Percentiles rank a stretch among this genome's conserved stretches.
These are phyloP conservation scores for Monochamus alternatus DNA, from an alignment of 2,888 invertebrate species.

Conservation along the genomic window DNA sequence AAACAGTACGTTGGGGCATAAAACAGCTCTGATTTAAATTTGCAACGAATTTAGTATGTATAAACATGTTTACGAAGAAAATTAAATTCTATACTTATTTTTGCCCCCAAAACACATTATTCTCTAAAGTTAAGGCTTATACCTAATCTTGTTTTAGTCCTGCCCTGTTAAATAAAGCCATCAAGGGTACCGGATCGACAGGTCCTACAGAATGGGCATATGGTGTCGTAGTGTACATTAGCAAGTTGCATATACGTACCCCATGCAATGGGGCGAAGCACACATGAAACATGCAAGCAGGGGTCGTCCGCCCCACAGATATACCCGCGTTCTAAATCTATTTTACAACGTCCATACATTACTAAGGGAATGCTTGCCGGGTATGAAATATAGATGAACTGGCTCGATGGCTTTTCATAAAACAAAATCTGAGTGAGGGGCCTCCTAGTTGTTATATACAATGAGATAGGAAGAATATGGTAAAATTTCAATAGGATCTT, in stretches of 20 bases:
- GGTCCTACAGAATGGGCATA: constrained; percentile 66
- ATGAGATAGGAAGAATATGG: too few relatives aligned
- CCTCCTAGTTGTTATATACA: background rate
- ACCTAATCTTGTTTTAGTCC: background rate
- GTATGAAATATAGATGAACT: constrained; percentile 12
- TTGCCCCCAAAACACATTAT: too few relatives aligned
- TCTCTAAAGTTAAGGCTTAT: too few relatives aligned
- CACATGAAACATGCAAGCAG: constrained; percentile 68
- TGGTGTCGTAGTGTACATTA: constrained; percentile 70
- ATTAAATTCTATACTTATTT: too few relatives aligned
- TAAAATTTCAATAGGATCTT: background rate
- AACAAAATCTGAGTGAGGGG: background rate
- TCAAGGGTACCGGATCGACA: constrained; percentile 64
- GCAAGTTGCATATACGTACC: constrained; percentile 64
- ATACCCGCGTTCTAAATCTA: constrained; percentile 57
- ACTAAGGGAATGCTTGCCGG: constrained; percentile 8
- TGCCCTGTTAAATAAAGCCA: constrained; percentile 56
- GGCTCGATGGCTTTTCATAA: background rate
- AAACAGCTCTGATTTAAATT: too few relatives aligned
- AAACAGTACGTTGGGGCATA: too few relatives aligned
- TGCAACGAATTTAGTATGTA: too few relatives aligned
- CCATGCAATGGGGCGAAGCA: constrained; percentile 61
- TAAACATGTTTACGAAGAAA: too few relatives aligned
- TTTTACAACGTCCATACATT: constrained; percentile 29
- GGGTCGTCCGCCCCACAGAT: constrained; percentile 67